Percentiles rank a stretch among this genome's conserved stretches.
Evolutionary conservation across 1,140 invertebrate species (phyloP).

Genomic region (Helicoverpa armigera): DNA sequence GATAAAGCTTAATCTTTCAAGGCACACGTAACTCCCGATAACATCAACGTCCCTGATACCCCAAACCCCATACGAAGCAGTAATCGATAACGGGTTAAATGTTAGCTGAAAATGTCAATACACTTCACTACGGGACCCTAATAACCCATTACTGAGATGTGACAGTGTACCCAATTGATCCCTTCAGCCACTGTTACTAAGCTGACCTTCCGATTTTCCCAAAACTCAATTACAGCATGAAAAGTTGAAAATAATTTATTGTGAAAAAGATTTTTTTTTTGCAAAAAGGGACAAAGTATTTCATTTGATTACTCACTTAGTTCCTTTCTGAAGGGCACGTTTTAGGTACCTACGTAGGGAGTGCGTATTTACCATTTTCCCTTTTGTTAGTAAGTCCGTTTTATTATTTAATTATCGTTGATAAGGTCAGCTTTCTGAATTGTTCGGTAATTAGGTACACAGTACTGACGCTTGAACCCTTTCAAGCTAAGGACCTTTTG

Average conservation of each 20-base stretch:
- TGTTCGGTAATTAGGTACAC: no score
- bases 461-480: no score
- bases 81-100: not conserved
- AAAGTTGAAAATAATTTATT: conserved; percentile 18
- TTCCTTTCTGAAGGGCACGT: not conserved
- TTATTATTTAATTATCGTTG: not conserved
- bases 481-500: no score
- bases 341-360: not conserved
- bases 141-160: not conserved
- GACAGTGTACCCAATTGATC: not conserved
- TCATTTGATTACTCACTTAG: conserved; percentile 21
- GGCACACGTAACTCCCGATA: not conserved
- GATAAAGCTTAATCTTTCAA: no score
- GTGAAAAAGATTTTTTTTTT: conserved; percentile 1
- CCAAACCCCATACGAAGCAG: no score
- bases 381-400: not conserved
- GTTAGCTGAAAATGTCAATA: not conserved
- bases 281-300: conserved; percentile 19
- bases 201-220: no score
- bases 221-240: conserved; percentile 19
- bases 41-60: not conserved
- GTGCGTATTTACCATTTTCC: not conserved
- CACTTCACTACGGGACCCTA: not conserved
- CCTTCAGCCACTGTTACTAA: not conserved
- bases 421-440: not conserved